A percentile compares a stretch with the other conserved stretches of the same genome.
Evolutionary conservation across 2,113 vertebrate species (phyloP).

Genomic region (Mus spicilegus): DNA sequence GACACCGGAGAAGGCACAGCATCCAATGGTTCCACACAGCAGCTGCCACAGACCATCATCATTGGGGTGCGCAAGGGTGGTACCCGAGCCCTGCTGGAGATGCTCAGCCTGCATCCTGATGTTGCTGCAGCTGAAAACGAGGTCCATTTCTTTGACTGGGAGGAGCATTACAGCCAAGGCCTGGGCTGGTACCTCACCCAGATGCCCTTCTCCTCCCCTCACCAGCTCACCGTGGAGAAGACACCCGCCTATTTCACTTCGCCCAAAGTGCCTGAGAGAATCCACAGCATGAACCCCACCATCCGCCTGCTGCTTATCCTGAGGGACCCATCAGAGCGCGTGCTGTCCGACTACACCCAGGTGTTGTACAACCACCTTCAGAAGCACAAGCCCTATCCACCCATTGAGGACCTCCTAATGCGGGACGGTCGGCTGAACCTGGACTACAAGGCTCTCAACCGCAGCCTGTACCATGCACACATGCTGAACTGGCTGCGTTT

Average conservation of each 20-base stretch:
- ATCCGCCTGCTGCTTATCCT: constrained; percentile 96
- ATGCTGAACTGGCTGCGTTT: constrained; percentile 95
- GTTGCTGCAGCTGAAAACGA: constrained; percentile 95
- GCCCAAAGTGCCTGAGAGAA: constrained; percentile 92
- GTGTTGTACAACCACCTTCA: constrained; percentile 97
- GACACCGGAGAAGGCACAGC: constrained; percentile 72
- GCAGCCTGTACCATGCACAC: constrained; percentile 95
- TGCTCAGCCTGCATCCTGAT: constrained; percentile 95
- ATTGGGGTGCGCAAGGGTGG: constrained; percentile 98
- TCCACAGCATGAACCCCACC: constrained; percentile 91
- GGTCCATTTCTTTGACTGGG: constrained; percentile 99
- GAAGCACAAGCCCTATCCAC: constrained; percentile 94
- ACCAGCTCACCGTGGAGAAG: constrained; percentile 97
- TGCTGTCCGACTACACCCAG: constrained; percentile 98
- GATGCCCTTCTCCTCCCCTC: constrained; percentile 93
- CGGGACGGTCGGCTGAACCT: constrained; percentile 92
- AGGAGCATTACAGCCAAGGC: constrained; percentile 94
- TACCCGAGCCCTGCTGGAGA: constrained; percentile 96
- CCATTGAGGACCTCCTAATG: constrained; percentile 93
- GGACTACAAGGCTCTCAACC: constrained; percentile 97
- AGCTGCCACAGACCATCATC: constrained; percentile 94
- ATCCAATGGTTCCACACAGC: constrained; percentile 89
- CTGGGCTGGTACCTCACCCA: constrained; percentile 95
- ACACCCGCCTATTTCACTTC: constrained; percentile 99
- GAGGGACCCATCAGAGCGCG: constrained; percentile 95